These are phyloP conservation scores for Philonicus albiceps DNA, from an alignment of 2,888 invertebrate species.

Conservation along the genomic window DNA sequence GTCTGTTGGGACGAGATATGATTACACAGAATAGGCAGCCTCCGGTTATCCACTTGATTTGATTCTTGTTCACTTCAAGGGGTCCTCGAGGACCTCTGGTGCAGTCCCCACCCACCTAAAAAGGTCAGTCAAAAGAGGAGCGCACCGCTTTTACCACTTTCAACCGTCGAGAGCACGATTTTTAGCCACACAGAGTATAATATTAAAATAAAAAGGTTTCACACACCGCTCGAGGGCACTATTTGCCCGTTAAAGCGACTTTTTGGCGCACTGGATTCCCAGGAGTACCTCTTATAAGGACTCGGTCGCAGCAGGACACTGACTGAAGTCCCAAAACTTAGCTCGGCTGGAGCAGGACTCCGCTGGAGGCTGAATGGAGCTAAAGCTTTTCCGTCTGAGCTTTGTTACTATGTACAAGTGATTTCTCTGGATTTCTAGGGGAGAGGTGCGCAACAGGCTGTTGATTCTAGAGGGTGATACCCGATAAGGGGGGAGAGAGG, in stretches of 20 bases:
- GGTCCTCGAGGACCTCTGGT: neutral
- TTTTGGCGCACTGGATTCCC: neutral
- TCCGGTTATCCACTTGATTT: neutral
- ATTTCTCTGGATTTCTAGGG: neutral
- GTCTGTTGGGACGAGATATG: neutral
- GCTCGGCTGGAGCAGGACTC: neutral
- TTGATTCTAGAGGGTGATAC: neutral
- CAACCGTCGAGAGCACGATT: neutral
- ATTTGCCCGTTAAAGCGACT: neutral
- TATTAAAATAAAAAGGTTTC: neutral
- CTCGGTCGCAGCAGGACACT: neutral
- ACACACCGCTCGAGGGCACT: neutral
- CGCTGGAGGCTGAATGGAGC: neutral
- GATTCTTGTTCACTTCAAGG: neutral
- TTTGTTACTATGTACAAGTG: neutral
- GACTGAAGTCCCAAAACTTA: neutral
- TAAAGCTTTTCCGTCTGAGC: neutral
- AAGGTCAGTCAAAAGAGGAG: neutral
- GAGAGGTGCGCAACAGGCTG: conserved; percentile 32
- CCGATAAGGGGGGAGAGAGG: too few species aligned
- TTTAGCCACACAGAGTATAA: neutral
- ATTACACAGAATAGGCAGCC: neutral
- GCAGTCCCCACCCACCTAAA: neutral
- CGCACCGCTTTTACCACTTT: neutral
- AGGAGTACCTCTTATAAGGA: neutral